Conservation (phyloP, 2,113 vertebrate genomes). For the Calyptommatus sinebrachiatus region DNA sequence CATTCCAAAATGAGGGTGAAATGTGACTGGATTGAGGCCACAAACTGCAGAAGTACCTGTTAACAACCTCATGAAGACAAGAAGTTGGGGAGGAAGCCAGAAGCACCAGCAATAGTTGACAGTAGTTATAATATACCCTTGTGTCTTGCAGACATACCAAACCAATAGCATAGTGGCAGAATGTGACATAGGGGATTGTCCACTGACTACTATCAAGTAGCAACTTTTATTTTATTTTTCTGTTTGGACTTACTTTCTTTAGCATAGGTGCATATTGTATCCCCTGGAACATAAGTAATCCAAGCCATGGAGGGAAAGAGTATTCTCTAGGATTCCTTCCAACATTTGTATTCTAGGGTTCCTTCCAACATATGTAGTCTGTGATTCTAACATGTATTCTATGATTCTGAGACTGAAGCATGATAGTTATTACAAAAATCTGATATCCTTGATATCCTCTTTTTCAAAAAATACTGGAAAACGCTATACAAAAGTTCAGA, state of each 20-base stretch:
- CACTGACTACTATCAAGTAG: neutral
- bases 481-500: neutral
- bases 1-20: neutral
- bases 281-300: neutral
- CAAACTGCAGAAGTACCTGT: neutral
- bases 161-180: neutral
- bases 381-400: too few species aligned
- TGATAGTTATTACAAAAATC: slow-evolving; percentile 14
- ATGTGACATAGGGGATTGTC: neutral
- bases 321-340: too few species aligned
- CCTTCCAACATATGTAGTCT: too few species aligned
- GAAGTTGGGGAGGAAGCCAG: neutral
- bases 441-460: neutral
- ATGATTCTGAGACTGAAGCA: slow-evolving; percentile 21
- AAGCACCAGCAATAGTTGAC: neutral
- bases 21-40: neutral
- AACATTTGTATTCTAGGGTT: too few species aligned
- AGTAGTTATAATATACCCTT: neutral
- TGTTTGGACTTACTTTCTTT: neutral
- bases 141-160: too few species aligned
- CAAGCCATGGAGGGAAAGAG: too few species aligned
- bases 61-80: neutral
- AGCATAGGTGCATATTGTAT: neutral
- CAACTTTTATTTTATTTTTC: neutral
- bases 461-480: slow-evolving; percentile 6